Conservation (phyloP, 2,888 invertebrate genomes). For the Slavum lentiscoides region DNA sequence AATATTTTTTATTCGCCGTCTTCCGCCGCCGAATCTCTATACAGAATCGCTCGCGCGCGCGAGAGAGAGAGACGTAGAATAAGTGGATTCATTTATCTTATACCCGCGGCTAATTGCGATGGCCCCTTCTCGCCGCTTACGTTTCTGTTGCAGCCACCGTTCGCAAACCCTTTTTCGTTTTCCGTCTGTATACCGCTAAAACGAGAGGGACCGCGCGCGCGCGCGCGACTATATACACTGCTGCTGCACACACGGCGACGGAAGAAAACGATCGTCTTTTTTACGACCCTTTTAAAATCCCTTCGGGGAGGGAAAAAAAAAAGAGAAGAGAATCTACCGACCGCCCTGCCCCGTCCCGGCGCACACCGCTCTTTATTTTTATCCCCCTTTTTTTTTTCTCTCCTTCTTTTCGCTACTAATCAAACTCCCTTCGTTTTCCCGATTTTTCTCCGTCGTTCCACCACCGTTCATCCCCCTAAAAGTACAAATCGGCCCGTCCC, state of each 20-base stretch:
- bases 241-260: not conserved
- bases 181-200: not conserved
- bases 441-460: constrained; percentile 12
- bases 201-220: constrained; percentile 36
- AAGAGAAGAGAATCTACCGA: too few relatives aligned
- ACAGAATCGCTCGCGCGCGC: too few relatives aligned
- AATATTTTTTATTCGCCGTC: not conserved
- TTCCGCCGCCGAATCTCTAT: not conserved
- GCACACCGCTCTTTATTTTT: too few relatives aligned
- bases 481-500: not conserved
- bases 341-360: not conserved
- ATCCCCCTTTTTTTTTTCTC: not conserved
- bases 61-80: constrained; percentile 48
- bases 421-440: constrained; percentile 43
- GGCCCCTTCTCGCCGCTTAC: constrained; percentile 18
- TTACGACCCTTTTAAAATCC: constrained; percentile 38
- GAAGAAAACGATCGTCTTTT: constrained; percentile 45
- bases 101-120: constrained; percentile 50
- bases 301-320: not conserved
- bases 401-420: not conserved
- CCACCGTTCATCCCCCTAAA: not conserved
- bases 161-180: too few relatives aligned
- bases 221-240: too few relatives aligned
- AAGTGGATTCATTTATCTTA: constrained; percentile 53
- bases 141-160: too few relatives aligned